phyloP scores from a whole-genome alignment of 2,113 vertebrate species.

The Oryzias celebensis region DNA sequence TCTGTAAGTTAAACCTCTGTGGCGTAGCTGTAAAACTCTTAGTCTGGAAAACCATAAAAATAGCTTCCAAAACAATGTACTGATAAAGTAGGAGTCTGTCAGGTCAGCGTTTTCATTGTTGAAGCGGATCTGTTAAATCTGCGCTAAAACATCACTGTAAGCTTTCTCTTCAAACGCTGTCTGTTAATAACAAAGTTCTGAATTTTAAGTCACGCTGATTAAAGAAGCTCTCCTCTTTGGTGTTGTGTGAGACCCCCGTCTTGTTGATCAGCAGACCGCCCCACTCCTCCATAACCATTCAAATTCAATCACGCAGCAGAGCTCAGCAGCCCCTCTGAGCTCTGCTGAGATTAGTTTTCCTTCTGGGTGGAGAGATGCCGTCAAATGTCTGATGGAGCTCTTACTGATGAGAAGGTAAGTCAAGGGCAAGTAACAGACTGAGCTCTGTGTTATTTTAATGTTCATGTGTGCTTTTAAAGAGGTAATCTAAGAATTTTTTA shows the following conservation, averaged over 20 bases:
- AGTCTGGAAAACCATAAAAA: no score
- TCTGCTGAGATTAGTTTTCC: constrained; percentile 79
- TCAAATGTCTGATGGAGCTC: no score
- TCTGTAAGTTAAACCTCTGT: constrained; percentile 31
- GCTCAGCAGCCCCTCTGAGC: constrained; percentile 75
- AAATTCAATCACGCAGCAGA: constrained; percentile 75
- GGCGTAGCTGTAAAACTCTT: constrained; percentile 34
- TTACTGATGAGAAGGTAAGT: no score
- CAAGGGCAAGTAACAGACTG: no score
- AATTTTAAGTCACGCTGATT: constrained; percentile 5
- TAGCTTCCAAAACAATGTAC: constrained; percentile 12
- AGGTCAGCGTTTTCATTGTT: constrained; percentile 36
- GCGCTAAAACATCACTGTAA: constrained; percentile 8
- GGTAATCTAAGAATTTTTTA: no score
- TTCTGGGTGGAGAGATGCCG: no score
- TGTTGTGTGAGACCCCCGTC: constrained; percentile 19
- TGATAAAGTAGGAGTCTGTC: constrained; percentile 23
- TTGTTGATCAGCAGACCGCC: constrained; percentile 7
- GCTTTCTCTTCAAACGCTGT: neutral
- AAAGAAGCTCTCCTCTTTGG: constrained; percentile 4
- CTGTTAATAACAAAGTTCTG: constrained; percentile 5
- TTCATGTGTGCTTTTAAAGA: no score
- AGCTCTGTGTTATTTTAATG: no score
- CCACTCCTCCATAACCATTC: constrained; percentile 72
- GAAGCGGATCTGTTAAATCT: constrained; percentile 34